Percentiles rank a stretch among this genome's conserved stretches.
Conservation (phyloP, 2,113 vertebrate species). For the Lanius ludovicianus region DNA sequence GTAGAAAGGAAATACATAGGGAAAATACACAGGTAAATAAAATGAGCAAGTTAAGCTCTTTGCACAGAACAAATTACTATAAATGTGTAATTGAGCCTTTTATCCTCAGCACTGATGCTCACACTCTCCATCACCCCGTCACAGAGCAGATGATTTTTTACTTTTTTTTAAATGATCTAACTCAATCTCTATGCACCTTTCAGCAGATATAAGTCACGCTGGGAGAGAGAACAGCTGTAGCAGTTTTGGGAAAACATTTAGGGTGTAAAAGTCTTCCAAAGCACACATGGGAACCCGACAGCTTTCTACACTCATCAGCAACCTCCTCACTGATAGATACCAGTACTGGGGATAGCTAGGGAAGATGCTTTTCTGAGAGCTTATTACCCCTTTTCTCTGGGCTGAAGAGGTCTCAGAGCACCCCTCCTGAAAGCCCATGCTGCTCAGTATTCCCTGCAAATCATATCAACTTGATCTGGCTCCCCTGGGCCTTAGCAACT, state of each 20-base stretch:
- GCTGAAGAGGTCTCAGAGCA: background rate
- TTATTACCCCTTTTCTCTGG: background rate
- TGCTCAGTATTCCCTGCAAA: background rate
- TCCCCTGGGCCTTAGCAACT: background rate
- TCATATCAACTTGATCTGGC: background rate
- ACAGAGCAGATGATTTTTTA: background rate
- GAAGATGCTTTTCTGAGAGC: background rate
- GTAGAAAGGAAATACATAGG: background rate
- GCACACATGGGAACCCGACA: accelerated
- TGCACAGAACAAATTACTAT: background rate
- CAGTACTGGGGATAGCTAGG: background rate
- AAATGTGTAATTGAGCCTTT: background rate
- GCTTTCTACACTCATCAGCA: background rate
- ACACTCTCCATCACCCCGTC: background rate
- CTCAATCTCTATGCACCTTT: conserved; percentile 78
- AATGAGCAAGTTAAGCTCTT: background rate
- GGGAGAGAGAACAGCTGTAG: conserved; percentile 60
- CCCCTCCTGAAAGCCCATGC: background rate
- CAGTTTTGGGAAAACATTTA: conserved; percentile 61
- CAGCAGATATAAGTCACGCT: conserved; percentile 71
- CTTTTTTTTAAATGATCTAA: conserved; percentile 65
- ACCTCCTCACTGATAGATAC: background rate
- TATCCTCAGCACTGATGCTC: background rate
- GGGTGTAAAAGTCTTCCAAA: background rate
- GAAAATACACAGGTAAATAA: background rate